Conservation (phyloP, 1,140 invertebrate species). For the Drosophila jambulina region DNA sequence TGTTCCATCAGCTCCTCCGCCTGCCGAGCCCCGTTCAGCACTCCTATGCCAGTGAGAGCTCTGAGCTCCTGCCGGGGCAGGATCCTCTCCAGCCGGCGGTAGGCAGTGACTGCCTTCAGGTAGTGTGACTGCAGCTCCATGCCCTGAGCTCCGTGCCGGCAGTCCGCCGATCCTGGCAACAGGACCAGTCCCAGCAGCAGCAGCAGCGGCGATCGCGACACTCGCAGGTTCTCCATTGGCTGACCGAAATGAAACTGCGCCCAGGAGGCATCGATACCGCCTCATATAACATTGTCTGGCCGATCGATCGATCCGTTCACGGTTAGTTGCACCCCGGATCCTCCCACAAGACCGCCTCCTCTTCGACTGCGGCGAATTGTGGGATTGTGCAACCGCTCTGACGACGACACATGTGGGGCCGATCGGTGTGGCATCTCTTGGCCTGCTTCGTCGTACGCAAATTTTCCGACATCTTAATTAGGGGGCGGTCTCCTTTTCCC, state of each 20-base stretch:
- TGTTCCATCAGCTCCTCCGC: slow-evolving; percentile 74
- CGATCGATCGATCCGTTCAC: slow-evolving; percentile 42
- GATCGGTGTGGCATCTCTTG: slow-evolving; percentile 19
- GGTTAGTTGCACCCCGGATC: slow-evolving; percentile 40
- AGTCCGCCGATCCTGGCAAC: not conserved
- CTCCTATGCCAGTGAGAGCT: slow-evolving; percentile 62
- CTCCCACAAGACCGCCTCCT: slow-evolving; percentile 13
- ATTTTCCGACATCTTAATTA: slow-evolving; percentile 18
- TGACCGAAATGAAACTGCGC: slow-evolving; percentile 41
- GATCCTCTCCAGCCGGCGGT: slow-evolving; percentile 61
- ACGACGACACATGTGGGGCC: slow-evolving; percentile 2
- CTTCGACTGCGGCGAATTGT: not conserved
- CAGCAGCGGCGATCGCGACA: slow-evolving; percentile 16
- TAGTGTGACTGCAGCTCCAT: slow-evolving; percentile 67
- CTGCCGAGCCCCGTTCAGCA: slow-evolving; percentile 71
- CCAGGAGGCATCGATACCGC: slow-evolving; percentile 29
- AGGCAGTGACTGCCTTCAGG: slow-evolving; percentile 60
- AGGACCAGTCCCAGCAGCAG: slow-evolving; percentile 21
- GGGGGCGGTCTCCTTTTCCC: not conserved
- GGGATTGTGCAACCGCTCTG: slow-evolving; percentile 11
- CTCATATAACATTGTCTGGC: slow-evolving; percentile 50
- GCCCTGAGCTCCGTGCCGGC: not conserved
- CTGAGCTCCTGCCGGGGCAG: slow-evolving; percentile 63
- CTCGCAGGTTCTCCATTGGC: slow-evolving; percentile 26
- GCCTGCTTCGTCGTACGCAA: slow-evolving; percentile 20